Percentiles rank a stretch among this genome's conserved stretches.
Conservation (phyloP, 1,140 invertebrate species). For the Drosophila obscura region DNA sequence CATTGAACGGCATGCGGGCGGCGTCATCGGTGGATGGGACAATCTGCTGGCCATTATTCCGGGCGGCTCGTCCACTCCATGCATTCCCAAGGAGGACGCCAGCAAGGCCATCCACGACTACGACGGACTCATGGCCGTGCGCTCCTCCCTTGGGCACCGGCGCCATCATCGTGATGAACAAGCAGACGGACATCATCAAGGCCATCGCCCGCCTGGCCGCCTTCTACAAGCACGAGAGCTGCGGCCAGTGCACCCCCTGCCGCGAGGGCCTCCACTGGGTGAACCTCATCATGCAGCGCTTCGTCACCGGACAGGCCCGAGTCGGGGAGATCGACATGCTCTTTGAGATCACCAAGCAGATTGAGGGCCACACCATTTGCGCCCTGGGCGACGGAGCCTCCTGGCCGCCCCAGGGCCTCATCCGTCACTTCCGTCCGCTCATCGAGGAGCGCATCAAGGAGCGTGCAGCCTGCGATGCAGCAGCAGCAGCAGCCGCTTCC, state of each 20-base stretch:
- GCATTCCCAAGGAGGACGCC: constrained; percentile 52
- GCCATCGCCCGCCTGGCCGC: constrained; percentile 89
- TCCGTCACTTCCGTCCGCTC: constrained; percentile 68
- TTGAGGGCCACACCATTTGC: constrained; percentile 76
- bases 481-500: constrained; percentile 11
- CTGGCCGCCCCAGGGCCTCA: constrained; percentile 74
- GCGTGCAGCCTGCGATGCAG: constrained; percentile 28
- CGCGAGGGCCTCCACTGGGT: constrained; percentile 87
- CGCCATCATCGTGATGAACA: constrained; percentile 71
- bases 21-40: constrained; percentile 71
- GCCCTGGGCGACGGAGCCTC: constrained; percentile 69
- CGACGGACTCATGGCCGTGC: constrained; percentile 61
- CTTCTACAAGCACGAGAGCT: constrained; percentile 92
- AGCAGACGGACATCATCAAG: constrained; percentile 75
- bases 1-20: constrained; percentile 72
- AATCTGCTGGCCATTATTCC: constrained; percentile 72
- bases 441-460: constrained; percentile 65
- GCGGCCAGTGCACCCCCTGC: constrained; percentile 92
- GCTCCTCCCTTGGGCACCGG: constrained; percentile 74
- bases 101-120: constrained; percentile 60
- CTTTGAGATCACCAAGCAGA: constrained; percentile 72
- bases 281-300: constrained; percentile 71
- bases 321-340: constrained; percentile 70
- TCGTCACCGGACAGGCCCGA: constrained; percentile 60
- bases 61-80: constrained; percentile 69